Conservation (phyloP, 2,797 vertebrate genomes). For the Sparidentex hasta region DNA sequence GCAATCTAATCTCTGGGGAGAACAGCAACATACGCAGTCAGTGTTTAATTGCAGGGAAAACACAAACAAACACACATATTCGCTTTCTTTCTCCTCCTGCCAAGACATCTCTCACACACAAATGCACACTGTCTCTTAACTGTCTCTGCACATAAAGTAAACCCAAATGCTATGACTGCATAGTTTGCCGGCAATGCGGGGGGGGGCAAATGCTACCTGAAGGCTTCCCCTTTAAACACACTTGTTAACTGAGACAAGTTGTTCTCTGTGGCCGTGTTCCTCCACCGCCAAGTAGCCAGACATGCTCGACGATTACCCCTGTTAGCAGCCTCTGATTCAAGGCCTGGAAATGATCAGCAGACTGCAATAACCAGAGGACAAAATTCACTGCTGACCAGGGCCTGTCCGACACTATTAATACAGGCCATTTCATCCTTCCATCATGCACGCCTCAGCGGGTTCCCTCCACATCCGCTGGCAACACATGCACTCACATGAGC, state of each 20-base stretch:
- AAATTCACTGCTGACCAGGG: conserved; percentile 70
- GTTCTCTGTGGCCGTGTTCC: conserved; percentile 50
- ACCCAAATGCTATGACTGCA: conserved; percentile 30
- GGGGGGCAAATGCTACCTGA: conserved; percentile 46
- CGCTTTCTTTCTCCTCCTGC: conserved; percentile 25
- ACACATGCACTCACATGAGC: conserved; percentile 37
- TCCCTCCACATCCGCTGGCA: conserved; percentile 49
- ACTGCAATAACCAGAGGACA: conserved; percentile 64
- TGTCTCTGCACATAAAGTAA: conserved; percentile 46
- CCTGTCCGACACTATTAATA: conserved; percentile 79
- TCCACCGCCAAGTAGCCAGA: conserved; percentile 52
- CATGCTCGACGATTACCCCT: conserved; percentile 66
- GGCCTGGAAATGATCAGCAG: conserved; percentile 69
- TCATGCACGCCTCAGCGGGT: conserved; percentile 64
- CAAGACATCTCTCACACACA: conserved; percentile 26
- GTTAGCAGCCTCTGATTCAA: conserved; percentile 71
- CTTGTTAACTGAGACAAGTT: conserved; percentile 50
- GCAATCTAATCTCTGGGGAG: conserved; percentile 87
- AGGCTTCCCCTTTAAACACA: conserved; percentile 40
- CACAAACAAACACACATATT: conserved; percentile 32
- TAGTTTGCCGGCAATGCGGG: conserved; percentile 19
- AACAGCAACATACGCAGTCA: conserved; percentile 57
- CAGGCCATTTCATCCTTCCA: conserved; percentile 70
- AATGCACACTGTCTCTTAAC: conserved; percentile 30
- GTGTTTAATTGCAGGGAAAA: conserved; percentile 65